phyloP scores from a whole-genome alignment of 1,140 invertebrate species.

The Drosophila auraria region DNA sequence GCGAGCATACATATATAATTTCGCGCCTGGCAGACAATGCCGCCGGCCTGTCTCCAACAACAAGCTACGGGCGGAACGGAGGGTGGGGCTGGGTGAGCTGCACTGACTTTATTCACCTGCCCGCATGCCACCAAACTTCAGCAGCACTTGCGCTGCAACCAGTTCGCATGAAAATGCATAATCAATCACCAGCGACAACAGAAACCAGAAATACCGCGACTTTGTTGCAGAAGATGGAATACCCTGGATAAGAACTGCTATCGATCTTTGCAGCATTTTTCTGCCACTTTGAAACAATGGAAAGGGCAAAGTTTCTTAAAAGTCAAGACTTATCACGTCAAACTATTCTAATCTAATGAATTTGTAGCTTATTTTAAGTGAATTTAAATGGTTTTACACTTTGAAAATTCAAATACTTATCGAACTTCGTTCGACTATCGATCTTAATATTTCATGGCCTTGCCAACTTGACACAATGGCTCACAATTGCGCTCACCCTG shows the following conservation, averaged over 20 bases:
- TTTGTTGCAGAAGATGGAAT: constrained; percentile 11
- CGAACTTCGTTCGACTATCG: too few species aligned
- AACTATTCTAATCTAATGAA: not conserved
- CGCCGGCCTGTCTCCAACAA: constrained; percentile 72
- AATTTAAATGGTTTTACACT: not conserved
- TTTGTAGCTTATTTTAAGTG: not conserved
- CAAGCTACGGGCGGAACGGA: constrained; percentile 51
- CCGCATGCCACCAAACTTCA: constrained; percentile 62
- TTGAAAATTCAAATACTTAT: not conserved
- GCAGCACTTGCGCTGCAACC: constrained; percentile 46
- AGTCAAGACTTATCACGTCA: not conserved
- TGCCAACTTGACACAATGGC: not conserved
- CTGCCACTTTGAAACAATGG: constrained; percentile 1
- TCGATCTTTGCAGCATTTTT: not conserved
- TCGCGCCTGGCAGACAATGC: constrained; percentile 49
- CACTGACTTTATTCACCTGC: constrained; percentile 51
- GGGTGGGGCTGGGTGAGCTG: constrained; percentile 18
- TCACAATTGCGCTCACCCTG: not conserved
- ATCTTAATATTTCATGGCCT: not conserved
- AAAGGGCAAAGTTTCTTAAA: not conserved
- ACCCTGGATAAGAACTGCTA: constrained; percentile 15
- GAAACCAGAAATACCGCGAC: constrained; percentile 16
- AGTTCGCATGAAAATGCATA: constrained; percentile 82
- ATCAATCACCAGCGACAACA: constrained; percentile 73
- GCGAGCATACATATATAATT: constrained; percentile 27